These are phyloP conservation scores for Struthio camelus DNA, from an alignment of 2,113 vertebrate genomes.

Conservation along the genomic window DNA sequence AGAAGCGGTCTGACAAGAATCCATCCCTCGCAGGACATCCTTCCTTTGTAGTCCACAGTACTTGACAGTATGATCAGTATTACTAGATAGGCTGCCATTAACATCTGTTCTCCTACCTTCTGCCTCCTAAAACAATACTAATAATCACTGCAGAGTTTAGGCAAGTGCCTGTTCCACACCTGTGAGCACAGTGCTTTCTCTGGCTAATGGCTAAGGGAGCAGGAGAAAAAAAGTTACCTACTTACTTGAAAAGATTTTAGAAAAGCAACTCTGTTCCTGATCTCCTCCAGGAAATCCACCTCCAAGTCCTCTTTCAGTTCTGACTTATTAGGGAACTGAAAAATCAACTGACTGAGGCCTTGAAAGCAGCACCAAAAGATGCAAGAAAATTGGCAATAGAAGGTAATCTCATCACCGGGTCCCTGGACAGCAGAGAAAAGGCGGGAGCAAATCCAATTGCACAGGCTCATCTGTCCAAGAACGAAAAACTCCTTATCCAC, in stretches of 20 bases:
- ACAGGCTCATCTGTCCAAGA: neutral
- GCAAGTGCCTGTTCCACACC: neutral
- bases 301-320: neutral
- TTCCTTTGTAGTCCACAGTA: neutral
- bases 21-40: neutral
- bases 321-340: neutral
- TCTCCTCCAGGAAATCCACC: neutral
- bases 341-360: neutral
- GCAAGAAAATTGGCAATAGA: neutral
- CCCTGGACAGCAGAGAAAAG: neutral
- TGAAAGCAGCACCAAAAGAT: neutral
- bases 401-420: neutral
- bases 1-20: neutral
- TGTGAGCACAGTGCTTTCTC: neutral
- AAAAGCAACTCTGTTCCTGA: neutral
- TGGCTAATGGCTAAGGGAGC: neutral
- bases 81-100: neutral
- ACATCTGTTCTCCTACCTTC: rapidly evolving
- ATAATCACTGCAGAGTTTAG: neutral
- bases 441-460: neutral
- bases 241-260: neutral
- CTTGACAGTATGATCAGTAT: too few relatives aligned
- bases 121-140: neutral
- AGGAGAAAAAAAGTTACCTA: neutral
- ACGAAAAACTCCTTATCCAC: neutral